phyloP scores from a whole-genome alignment of 2,113 vertebrate species.

The Gallinago jamesoni region DNA sequence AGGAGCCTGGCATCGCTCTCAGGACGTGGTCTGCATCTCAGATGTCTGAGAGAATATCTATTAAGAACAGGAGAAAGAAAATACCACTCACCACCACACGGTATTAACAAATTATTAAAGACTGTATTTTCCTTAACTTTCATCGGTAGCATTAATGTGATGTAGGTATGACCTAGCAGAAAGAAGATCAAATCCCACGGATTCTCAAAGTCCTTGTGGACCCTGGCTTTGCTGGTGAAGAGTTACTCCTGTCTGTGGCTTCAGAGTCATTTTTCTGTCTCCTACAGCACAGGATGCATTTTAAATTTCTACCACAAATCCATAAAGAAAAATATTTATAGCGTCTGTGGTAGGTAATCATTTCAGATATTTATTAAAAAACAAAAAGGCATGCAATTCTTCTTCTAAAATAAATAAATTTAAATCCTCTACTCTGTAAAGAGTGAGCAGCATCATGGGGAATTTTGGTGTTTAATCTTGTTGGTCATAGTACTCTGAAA shows the following conservation, averaged over 20 bases:
- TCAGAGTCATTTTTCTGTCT: neutral
- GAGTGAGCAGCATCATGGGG: neutral
- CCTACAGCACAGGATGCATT: conserved; percentile 11
- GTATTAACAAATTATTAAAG: neutral
- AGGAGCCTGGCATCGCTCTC: neutral
- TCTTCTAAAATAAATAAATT: conserved; percentile 17
- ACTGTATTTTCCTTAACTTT: neutral
- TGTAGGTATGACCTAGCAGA: neutral
- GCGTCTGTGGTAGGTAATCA: neutral
- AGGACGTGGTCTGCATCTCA: neutral
- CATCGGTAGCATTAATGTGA: neutral
- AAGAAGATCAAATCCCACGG: neutral
- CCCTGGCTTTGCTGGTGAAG: neutral
- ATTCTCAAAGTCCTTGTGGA: conserved; percentile 13
- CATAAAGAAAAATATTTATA: conserved; percentile 53
- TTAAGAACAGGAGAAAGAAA: neutral
- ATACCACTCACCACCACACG: neutral
- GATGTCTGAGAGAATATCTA: neutral
- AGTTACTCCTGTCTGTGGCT: conserved; percentile 14
- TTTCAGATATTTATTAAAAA: conserved; percentile 49
- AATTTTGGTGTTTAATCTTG: conserved; percentile 18
- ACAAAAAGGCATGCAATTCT: neutral
- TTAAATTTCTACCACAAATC: conserved; percentile 43
- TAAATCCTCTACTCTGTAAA: neutral
- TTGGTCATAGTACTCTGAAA: neutral